A percentile compares a stretch with the other conserved stretches of the same genome.
Conservation (phyloP, 2,888 invertebrate genomes). For the Plagodis dolabraria region DNA sequence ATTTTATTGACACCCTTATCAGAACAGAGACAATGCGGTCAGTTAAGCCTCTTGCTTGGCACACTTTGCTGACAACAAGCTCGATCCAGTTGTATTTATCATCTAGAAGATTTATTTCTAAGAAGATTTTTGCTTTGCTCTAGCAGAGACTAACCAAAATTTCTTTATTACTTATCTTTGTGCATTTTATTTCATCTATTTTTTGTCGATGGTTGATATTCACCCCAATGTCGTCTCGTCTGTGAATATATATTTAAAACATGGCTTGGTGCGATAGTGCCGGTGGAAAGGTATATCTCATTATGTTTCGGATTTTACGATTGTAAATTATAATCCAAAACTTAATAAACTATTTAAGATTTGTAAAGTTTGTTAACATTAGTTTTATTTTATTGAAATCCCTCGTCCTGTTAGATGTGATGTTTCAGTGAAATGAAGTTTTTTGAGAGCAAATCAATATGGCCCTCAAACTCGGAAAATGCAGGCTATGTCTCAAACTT, state of each 20-base stretch:
- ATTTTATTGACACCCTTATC: too few relatives aligned
- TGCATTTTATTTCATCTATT: too few relatives aligned
- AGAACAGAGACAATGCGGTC: too few relatives aligned
- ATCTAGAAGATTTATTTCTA: too few relatives aligned
- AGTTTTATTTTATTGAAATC: neutral
- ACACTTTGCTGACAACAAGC: too few relatives aligned
- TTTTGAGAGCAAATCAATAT: constrained; percentile 76
- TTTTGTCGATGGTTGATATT: too few relatives aligned
- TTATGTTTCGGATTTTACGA: neutral
- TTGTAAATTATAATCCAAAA: neutral
- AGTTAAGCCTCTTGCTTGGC: too few relatives aligned
- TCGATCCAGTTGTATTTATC: too few relatives aligned
- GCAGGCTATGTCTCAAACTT: constrained; percentile 82
- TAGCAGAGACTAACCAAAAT: too few relatives aligned
- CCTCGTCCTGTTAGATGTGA: constrained; percentile 50
- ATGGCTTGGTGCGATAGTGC: constrained; percentile 23
- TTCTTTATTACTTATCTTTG: too few relatives aligned
- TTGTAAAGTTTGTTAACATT: neutral
- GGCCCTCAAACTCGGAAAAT: constrained; percentile 83
- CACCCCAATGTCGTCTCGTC: too few relatives aligned
- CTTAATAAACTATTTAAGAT: neutral
- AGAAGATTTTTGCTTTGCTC: too few relatives aligned
- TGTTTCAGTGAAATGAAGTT: constrained; percentile 67
- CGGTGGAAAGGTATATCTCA: constrained; percentile 12
- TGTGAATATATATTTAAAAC: neutral